Evolutionary conservation across 2,797 vertebrate genomes (phyloP), one percentile per base, ranked within the genome.

Genomic region (Rhynchonycteris naso): DNA sequence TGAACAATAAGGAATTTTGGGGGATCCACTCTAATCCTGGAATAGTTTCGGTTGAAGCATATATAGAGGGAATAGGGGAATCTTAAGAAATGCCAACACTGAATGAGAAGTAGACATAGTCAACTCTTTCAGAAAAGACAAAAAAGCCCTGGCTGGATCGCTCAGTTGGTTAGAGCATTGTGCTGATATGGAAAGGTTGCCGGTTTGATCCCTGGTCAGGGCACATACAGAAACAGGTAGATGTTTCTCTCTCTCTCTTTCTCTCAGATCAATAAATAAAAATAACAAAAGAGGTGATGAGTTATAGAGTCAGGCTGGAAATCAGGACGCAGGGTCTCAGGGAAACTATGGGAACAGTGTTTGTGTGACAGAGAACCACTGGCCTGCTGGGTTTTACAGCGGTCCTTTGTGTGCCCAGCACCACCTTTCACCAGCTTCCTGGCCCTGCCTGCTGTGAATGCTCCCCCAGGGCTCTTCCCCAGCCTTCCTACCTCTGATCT

Each of bases 301-400:
- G 8, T 54, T 33, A 16, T 3, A 19, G 75, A 68, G 4, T 54
- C 2, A 30, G 59, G 33, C 14, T 1, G 1, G 4, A 30, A 11
- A 66, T 16, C 21, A 1, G 5, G 19, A 26, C 30, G 8, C 10
- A 4, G 47, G 61, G 72, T 47, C 24, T 81, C 61, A 33, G 4
- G n/a, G 56, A 66, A 33, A n/a, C 56, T 33, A 4, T 1, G 6
- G 71, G 43, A 56, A 82, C 83, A 52, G 43, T 26, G 72, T 84
- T 21, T 9, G 8, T 18, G 52, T 21, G 22, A 19, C 13, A 7
- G 79, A 71, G 52, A 50, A 14, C 35, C 10, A 56, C 22, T 22
- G 13, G 33, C 50, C 43, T 56, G 3, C 58, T 54, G 43, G 14
- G 33, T 13, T 54, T 28, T 0, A 0, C 19, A 0, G 7, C 58